These are phyloP conservation scores for Ichneumoninae sp. DNA, from an alignment of 2,888 invertebrate species.

Conservation along the genomic window DNA sequence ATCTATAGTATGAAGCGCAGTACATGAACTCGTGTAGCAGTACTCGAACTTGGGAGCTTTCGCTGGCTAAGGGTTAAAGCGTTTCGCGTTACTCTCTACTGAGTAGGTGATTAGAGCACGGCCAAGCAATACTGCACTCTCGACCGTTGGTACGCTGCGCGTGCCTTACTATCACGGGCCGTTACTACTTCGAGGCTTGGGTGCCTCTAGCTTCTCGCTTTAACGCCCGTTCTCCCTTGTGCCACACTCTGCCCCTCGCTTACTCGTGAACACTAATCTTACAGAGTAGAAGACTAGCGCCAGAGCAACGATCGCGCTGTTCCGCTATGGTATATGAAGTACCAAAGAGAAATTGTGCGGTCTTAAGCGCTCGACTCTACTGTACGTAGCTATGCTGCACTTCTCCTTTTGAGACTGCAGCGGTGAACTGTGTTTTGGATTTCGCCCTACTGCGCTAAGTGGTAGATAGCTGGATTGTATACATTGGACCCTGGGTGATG, in stretches of 20 bases:
- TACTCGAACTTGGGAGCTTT: constrained; percentile 59
- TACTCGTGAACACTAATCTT: constrained; percentile 55
- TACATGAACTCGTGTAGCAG: constrained; percentile 4
- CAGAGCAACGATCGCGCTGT: constrained; percentile 42
- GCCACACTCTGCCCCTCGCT: constrained; percentile 34
- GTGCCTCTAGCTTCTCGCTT: constrained; percentile 42
- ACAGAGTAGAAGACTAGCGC: constrained; percentile 36
- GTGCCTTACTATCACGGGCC: constrained; percentile 50
- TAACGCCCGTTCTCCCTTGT: constrained; percentile 37
- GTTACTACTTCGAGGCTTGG: constrained; percentile 53
- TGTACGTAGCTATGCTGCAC: neutral
- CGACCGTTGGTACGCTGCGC: constrained; percentile 48
- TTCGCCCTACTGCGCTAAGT: constrained; percentile 2
- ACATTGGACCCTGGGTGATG: neutral
- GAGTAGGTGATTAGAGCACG: constrained; percentile 65
- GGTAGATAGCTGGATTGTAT: neutral
- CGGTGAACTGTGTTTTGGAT: neutral
- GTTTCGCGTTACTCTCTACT: constrained; percentile 63
- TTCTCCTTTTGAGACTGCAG: constrained; percentile 7
- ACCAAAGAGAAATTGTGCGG: constrained; percentile 58
- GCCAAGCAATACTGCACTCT: constrained; percentile 39
- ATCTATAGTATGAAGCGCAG: constrained; percentile 5
- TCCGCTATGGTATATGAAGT: constrained; percentile 48
- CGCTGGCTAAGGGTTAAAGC: constrained; percentile 53
- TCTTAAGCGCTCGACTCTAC: constrained; percentile 29